These are phyloP conservation scores for Cepaea nemoralis DNA, from an alignment of 1,140 invertebrate species.

Conservation along the genomic window DNA sequence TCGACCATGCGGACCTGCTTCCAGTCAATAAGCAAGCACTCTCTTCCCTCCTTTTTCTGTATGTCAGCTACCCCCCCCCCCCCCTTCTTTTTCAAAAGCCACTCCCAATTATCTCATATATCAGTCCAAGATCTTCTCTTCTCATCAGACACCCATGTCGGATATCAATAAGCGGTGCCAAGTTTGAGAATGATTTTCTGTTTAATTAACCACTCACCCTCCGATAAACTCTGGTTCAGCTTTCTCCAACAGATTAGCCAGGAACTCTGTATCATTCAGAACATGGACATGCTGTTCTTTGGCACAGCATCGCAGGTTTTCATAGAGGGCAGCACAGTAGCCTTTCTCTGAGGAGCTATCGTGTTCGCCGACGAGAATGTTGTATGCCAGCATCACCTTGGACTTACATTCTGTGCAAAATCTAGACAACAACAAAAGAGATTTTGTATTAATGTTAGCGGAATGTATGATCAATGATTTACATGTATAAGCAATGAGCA, in stretches of 20 bases:
- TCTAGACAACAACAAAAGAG: slow-evolving; percentile 73
- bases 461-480: background rate
- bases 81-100: too few relatives aligned
- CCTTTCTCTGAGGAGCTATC: slow-evolving; percentile 89
- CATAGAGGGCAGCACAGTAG: slow-evolving; percentile 86
- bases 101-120: too few relatives aligned
- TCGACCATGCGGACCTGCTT: too few relatives aligned
- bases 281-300: slow-evolving; percentile 89
- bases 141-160: too few relatives aligned
- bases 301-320: slow-evolving; percentile 87
- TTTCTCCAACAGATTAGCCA: slow-evolving; percentile 85
- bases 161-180: too few relatives aligned
- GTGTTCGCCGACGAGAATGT: slow-evolving; percentile 86
- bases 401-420: slow-evolving; percentile 93
- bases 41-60: too few relatives aligned
- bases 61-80: too few relatives aligned
- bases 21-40: too few relatives aligned
- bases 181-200: background rate
- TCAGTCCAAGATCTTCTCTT: too few relatives aligned
- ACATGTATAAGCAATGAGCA: too few relatives aligned
- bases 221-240: slow-evolving; percentile 81
- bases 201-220: slow-evolving; percentile 55
- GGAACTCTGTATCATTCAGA: slow-evolving; percentile 87
- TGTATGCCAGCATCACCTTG: slow-evolving; percentile 89
- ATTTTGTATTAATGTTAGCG: background rate